Evolutionary conservation across 2,113 vertebrate species (phyloP), one percentile per base, ranked within the genome.

Genomic region (Cebidichthys violaceus): DNA sequence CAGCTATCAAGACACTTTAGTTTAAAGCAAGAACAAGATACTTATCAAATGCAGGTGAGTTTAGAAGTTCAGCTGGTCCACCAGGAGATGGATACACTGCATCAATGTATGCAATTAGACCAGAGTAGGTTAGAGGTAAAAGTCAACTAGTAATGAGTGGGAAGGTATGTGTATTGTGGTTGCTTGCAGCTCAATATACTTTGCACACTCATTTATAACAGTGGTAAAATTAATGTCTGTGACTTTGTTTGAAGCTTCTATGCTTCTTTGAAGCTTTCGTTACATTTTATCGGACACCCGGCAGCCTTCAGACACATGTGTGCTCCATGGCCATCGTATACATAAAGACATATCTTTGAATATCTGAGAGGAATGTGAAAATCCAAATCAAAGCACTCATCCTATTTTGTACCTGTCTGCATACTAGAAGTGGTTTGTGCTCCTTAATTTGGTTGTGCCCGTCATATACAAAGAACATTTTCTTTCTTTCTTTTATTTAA

Each of bases 351-450:
- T 33, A 14, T 22, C 24, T 62, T 27, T 69, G 13, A 70, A 47
- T 35, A 41, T 54, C 66, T 67, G 22, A 27, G 35, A 41, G 61
- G 18, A 64, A 69, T 43, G 64, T 72, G 18, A 73, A 72, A 67
- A 14, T 61, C 70, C 39, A 29, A 71, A 68, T 76, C 9, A 50
- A 77, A 73, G 41, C 10, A 18, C 10, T 47, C 3, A 9, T 54
- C 45, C 79, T 79, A 41, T 43, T 17, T 60, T 55, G 41, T 43
- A 68, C n/a, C 31, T 17, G 67, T 59, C 27, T 52, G 39, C 18
- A 78, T 6, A 60, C 13, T 59, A 1, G n/a, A 52, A 54, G 4
- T 20, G 18, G 9, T 67, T 47, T 45, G 66, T 2, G 0, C 24
- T 60, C 35, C 29, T 22, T 80, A 22, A 52, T 64, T 31, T 11